Evolutionary conservation across 2,113 vertebrate species (phyloP), one percentile per base, ranked within the genome.

Genomic region (Stercorarius parasiticus): DNA sequence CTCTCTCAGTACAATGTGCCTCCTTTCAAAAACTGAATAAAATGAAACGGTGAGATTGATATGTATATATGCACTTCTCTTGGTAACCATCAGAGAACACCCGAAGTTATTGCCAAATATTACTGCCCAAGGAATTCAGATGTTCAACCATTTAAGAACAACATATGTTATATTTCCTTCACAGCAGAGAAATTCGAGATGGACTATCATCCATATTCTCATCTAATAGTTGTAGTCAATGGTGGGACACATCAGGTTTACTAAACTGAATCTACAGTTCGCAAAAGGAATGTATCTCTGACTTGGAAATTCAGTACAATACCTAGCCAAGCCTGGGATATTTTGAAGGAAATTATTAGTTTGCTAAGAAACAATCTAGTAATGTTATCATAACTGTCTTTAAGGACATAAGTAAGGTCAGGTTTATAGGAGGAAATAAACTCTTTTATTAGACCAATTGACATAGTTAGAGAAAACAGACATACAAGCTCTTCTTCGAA

Each of bases 1-100:
- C 17, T 92, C 29, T 91, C 59, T 94, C 61, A 50, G 49, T 92
- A 83, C 34, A 83, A 62, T 30, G 89, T 47, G 45, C 1, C 5
- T 73, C 26, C 32, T 93, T 91, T 74, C n/a, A 76, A 83, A 93
- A 52, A 40, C 43, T 65, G 73, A 96, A 78, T 69, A 93, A 91
- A 86, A 80, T 25, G 11, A 88, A 90, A 79, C 40, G 17, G 62
- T 17, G 88, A 84, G 43, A 32, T 42, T 62, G 25, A 45, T 61
- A 82, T 23, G 4, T 52, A 17, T 13, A 61, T 45, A 64, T 52
- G 42, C 6, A 50, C 16, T 61, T 40, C 7, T 10, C 22, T 56
- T 47, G 6, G 21, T 30, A 80, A 53, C 58, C 16, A 30, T 70
- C 49, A 77, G 42, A 20, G 47, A 85, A 52, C 6, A 23, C 20